Base-by-base conservation (phyloP, 2,888 invertebrate species). In the Philaethria dido region DNA sequence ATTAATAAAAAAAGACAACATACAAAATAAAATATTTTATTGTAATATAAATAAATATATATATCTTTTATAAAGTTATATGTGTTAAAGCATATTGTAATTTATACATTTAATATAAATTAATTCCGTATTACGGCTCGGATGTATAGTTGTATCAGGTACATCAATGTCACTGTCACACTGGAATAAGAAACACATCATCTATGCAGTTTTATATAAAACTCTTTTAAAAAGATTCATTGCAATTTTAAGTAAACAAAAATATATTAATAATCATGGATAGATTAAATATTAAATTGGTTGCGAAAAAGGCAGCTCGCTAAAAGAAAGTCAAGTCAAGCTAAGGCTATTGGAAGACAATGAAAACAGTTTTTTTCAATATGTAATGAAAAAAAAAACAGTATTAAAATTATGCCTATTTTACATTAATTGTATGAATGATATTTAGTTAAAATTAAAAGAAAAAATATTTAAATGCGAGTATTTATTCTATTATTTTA, bases 111-210 rank as follows among this genome's bases (percentile, higher is more conserved):
- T 22, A 20, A 20, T 50, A 52, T 16, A 57, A 25, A 44, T 67
- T 69, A 77, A 68, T 77, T 72, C 64, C 77, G 75, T 77, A 86
- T 81, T 75, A 85, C 80, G 82, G 74, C 84, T 80, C 80, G 83
- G 82, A 86, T 74, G 85, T 86, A 91, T 75, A 81, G 88, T 68
- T 88, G 89, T 76, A 86, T 81, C 88, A 92, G 85, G 91, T 84
- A 91, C 82, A 87, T 86, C 79, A 92, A 80, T 75, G 87, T 78
- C 85, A 91, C 76, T 82, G 88, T 84, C 75, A 87, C 79, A 80
- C 92, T 92, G 92, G 87, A 92, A 92, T 77, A 75, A 80, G 77
- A 87, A 85, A 83, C 73, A 70, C 8, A 47, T 62, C 57, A 25
- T 55, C 39, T 14, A n/a, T 39, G 9, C 13, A n/a, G 14, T 13